Evolutionary conservation across 30 jellyfish, hydroid and myxozoan genomes (phyloP), one percentile per base, ranked within the genome.

Genomic region (Aurelia coerulea): DNA sequence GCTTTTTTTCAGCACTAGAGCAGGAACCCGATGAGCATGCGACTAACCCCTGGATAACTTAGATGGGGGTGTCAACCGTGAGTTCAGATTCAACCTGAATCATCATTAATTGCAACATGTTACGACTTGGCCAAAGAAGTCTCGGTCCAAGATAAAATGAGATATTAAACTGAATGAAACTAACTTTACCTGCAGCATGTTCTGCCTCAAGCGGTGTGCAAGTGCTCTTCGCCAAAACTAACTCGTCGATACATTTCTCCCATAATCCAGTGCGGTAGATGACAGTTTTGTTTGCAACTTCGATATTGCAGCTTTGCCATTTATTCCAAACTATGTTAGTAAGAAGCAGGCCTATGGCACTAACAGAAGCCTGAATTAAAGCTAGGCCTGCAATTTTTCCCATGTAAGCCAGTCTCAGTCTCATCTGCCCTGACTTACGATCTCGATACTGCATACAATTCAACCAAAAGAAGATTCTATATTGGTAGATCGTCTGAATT

Each of bases 211-310:
- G 60, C 10, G 86, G 68, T 11, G 79, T 7, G 86, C 92, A 83
- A 4, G 42, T 79, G 10, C 86, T 83, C 51, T 34, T 59, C 33
- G 73, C 50, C 39, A 33, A 11, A 10, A 83, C 15, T 39, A 69
- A 79, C 16, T 59, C 62, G 33, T 83, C 92, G 19, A 83, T 46
- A 52, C 92, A 83, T 50, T 72, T 71, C 18, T 83, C 80, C 92
- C 92, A 83, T 50, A 83, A 72, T 16, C 92, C 92, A 2, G 86
- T 83, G 11, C 92, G 84, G 80, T 83, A 83, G 56, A 83, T 71
- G 39, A 70, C 74, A 39, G 74, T 58, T 46, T 39, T 75, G 54
- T 71, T 51, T 9, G 68, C 80, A 13, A 14, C 42, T 18, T 33
- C 69, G 62, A 34, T 49, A 29, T 71, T 79, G 46, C 92, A 83